Percentiles rank a stretch among this genome's conserved stretches.
Conservation (phyloP, 1,140 invertebrate species). For the Odontomachus brunneus region DNA sequence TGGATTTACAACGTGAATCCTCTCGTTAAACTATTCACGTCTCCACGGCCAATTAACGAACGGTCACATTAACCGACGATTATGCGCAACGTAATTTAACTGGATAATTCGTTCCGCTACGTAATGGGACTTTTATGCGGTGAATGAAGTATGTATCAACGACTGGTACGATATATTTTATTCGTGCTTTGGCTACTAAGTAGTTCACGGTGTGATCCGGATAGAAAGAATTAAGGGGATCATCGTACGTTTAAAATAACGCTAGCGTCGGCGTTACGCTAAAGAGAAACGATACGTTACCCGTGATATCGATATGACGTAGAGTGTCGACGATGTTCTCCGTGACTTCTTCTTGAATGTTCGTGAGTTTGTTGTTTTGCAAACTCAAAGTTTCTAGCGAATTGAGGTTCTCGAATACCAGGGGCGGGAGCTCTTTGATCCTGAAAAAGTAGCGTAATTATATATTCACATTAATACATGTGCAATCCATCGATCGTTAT, state of each 20-base stretch:
- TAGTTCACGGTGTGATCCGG: background rate
- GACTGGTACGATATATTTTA: background rate
- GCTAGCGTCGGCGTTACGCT: background rate
- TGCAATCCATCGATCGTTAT: background rate
- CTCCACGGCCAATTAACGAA: background rate
- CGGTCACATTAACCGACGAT: background rate
- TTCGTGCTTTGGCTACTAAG: background rate
- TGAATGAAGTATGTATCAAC: background rate
- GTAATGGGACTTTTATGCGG: background rate
- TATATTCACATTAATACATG: background rate
- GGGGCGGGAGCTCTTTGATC: constrained; percentile 91
- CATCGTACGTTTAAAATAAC: constrained; percentile 6
- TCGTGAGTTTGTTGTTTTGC: constrained; percentile 94
- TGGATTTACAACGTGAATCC: no score
- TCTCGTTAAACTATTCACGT: background rate
- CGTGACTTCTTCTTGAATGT: constrained; percentile 94
- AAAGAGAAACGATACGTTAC: constrained; percentile 85
- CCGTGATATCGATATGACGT: constrained; percentile 93
- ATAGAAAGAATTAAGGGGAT: background rate
- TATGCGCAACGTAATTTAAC: background rate
- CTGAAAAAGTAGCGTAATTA: constrained; percentile 84
- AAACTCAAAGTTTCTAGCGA: constrained; percentile 94
- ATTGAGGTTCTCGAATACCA: constrained; percentile 94
- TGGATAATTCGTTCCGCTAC: background rate
- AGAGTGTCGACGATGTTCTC: constrained; percentile 94